Evolutionary conservation across 1,140 invertebrate species (phyloP).

Genomic region (Odontomachus brunneus): DNA sequence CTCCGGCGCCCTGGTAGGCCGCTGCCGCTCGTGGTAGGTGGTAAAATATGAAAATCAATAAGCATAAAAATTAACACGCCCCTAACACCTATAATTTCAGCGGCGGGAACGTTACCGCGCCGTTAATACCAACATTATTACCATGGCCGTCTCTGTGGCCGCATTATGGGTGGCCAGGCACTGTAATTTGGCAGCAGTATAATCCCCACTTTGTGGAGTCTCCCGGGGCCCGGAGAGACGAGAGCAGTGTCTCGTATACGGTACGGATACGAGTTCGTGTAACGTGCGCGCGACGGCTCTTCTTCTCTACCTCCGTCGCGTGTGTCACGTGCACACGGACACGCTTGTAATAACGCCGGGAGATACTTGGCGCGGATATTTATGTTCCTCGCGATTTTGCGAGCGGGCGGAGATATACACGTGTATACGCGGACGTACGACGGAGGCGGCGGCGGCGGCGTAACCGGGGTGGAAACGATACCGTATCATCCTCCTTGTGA

Average conservation of each 20-base stretch:
- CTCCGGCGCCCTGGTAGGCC: not conserved
- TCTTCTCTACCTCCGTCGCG: slow-evolving; percentile 30
- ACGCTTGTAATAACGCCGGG: slow-evolving; percentile 70
- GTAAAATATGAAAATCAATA: slow-evolving; percentile 85
- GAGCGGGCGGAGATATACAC: slow-evolving; percentile 40
- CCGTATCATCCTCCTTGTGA: slow-evolving; percentile 26
- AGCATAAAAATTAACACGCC: slow-evolving; percentile 84
- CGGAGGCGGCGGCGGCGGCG: slow-evolving; percentile 32
- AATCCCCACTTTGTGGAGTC: slow-evolving; percentile 69
- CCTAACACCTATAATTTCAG: slow-evolving; percentile 80
- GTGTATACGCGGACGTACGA: not conserved
- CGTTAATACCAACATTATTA: slow-evolving; percentile 83
- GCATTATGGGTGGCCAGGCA: slow-evolving; percentile 76
- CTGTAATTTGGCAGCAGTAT: slow-evolving; percentile 84
- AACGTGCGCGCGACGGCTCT: slow-evolving; percentile 44
- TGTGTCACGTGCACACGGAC: slow-evolving; percentile 66
- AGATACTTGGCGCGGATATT: slow-evolving; percentile 79
- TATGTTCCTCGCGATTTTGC: slow-evolving; percentile 78
- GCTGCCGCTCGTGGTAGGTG: slow-evolving; percentile 71
- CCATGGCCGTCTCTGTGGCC: slow-evolving; percentile 68
- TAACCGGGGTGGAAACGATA: slow-evolving; percentile 52
- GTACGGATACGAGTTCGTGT: slow-evolving; percentile 59
- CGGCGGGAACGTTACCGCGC: slow-evolving; percentile 71
- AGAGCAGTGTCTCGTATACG: slow-evolving; percentile 59
- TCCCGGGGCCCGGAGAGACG: slow-evolving; percentile 13